phyloP scores from a whole-genome alignment of 2,797 vertebrate species.

The Phoeniculus purpureus region DNA sequence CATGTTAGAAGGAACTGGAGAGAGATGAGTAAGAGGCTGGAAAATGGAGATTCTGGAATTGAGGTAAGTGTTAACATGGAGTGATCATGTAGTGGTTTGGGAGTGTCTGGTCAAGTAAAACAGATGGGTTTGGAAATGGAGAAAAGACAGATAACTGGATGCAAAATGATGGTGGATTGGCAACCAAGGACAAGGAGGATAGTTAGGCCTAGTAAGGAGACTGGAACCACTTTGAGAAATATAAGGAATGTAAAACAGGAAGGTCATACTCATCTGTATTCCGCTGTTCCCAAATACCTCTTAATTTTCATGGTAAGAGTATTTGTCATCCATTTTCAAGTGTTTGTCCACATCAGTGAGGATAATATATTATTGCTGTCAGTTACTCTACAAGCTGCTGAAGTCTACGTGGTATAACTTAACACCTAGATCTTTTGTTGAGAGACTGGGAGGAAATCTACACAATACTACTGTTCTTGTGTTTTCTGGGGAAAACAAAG shows the following conservation, averaged over 20 bases:
- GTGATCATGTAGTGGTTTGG: neutral
- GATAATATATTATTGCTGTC: slow-evolving; percentile 53
- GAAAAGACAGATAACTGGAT: neutral
- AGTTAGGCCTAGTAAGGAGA: neutral
- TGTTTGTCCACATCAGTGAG: slow-evolving; percentile 49
- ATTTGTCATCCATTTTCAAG: slow-evolving; percentile 47
- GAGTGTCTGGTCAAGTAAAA: neutral
- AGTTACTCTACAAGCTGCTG: slow-evolving; percentile 16
- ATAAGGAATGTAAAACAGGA: neutral
- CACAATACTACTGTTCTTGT: neutral
- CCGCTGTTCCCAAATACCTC: neutral
- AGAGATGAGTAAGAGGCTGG: neutral
- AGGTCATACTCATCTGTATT: slow-evolving; percentile 40
- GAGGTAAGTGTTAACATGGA: neutral
- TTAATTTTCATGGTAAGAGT: slow-evolving; percentile 13
- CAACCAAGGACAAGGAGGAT: neutral
- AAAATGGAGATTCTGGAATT: neutral
- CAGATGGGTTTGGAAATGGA: neutral
- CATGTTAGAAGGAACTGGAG: neutral
- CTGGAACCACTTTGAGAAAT: neutral
- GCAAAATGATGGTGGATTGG: neutral
- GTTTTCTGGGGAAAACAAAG: neutral
- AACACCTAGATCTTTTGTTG: neutral
- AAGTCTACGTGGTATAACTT: neutral
- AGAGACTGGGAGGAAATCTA: neutral